phyloP scores from a whole-genome alignment of 1,140 invertebrate genomes.

The Bathynomus jamesi region DNA sequence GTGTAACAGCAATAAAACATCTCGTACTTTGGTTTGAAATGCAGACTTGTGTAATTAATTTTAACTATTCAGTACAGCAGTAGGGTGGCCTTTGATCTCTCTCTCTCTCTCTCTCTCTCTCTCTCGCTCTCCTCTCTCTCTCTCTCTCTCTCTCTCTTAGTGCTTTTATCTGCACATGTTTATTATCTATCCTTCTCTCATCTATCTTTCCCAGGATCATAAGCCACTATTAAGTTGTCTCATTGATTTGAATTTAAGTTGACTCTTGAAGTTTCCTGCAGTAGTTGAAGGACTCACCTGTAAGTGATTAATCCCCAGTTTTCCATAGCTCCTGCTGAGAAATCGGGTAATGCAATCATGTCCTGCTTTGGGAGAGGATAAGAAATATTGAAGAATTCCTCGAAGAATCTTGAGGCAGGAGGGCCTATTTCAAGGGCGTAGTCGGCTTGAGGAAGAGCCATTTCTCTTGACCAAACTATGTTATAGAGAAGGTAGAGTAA shows the following conservation, averaged over 20 bases:
- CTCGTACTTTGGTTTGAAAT: too few relatives aligned
- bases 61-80: too few relatives aligned
- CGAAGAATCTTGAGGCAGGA: constrained; percentile 56
- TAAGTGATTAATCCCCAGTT: constrained; percentile 65
- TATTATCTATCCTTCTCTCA: background rate
- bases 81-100: background rate
- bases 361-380: constrained; percentile 68
- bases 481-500: constrained; percentile 42
- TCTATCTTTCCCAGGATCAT: too few relatives aligned
- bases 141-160: background rate
- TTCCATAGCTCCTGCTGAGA: constrained; percentile 48
- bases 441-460: constrained; percentile 67
- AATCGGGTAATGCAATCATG: constrained; percentile 80
- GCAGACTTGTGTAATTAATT: too few relatives aligned
- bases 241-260: too few relatives aligned
- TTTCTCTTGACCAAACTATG: constrained; percentile 69
- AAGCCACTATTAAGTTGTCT: too few relatives aligned
- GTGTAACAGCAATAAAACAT: too few relatives aligned
- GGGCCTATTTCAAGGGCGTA: constrained; percentile 56
- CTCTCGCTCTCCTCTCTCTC: background rate
- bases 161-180: background rate
- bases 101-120: background rate
- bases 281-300: constrained; percentile 71
- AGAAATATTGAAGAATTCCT: constrained; percentile 58
- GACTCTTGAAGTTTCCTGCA: constrained; percentile 61